Percentiles rank a stretch among this genome's conserved stretches.
phyloP scores from a whole-genome alignment of 2,113 vertebrate species.

The Gambusia holbrooki region DNA sequence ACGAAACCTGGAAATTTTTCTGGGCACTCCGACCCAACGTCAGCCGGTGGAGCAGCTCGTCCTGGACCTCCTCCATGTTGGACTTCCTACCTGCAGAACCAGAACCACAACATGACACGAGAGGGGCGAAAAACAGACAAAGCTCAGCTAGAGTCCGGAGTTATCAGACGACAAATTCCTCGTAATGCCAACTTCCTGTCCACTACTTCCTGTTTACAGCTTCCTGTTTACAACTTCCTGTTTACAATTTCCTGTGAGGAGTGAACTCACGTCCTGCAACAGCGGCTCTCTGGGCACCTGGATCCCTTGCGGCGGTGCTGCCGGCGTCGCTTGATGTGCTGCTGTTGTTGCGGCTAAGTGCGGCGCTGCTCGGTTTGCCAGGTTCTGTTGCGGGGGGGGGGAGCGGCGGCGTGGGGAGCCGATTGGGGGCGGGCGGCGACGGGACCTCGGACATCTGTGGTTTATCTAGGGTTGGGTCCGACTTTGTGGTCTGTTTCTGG shows the following conservation, averaged over 20 bases:
- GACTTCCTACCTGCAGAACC: constrained; percentile 87
- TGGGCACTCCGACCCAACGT: constrained; percentile 90
- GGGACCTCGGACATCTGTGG: constrained; percentile 68
- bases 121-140: background rate
- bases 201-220: too few relatives aligned
- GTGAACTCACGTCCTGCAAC: constrained; percentile 16
- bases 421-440: constrained; percentile 60
- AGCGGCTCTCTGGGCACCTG: constrained; percentile 74
- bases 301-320: constrained; percentile 78
- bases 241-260: background rate
- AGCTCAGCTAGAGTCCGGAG: background rate
- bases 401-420: constrained; percentile 68
- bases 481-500: constrained; percentile 87
- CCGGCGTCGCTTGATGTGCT: constrained; percentile 84
- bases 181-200: too few relatives aligned
- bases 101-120: background rate
- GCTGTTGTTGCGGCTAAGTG: constrained; percentile 82
- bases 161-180: background rate
- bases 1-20: constrained; percentile 86
- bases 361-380: constrained; percentile 36
- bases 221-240: too few relatives aligned
- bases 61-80: constrained; percentile 98
- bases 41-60: constrained; percentile 91
- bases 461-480: constrained; percentile 76
- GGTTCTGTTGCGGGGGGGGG: constrained; percentile 70